Conservation (phyloP, 2,113 vertebrate genomes). For the Tor tambroides region DNA sequence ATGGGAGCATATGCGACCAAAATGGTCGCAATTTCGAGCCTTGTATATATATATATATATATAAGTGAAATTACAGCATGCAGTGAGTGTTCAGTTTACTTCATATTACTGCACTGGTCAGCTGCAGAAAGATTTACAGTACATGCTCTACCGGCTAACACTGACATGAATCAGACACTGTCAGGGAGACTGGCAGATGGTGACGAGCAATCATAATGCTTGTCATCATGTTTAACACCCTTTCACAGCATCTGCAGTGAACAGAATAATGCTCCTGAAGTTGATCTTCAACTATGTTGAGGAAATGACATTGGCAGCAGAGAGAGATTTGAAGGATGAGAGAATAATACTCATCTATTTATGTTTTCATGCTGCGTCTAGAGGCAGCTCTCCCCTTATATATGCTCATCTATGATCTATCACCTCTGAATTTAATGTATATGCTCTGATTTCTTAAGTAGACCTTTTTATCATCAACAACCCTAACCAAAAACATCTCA, state of each 20-base stretch:
- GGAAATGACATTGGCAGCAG: not conserved
- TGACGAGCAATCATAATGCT: not conserved
- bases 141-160: not conserved
- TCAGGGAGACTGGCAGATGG: not conserved
- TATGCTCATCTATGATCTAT: slow-evolving; percentile 13
- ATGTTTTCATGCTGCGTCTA: not conserved
- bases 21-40: too few species aligned
- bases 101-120: not conserved
- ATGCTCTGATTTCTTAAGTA: not conserved
- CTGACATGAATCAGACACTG: not conserved
- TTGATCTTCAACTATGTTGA: not conserved
- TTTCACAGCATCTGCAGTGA: not conserved
- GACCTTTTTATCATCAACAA: not conserved
- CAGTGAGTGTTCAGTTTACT: not conserved
- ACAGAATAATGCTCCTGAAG: not conserved
- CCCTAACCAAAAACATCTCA: not conserved
- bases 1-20: too few species aligned
- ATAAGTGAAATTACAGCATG: not conserved
- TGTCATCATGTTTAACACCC: not conserved
- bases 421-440: not conserved
- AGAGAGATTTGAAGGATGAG: not conserved
- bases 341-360: slow-evolving; percentile 32
- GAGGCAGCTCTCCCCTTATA: slow-evolving; percentile 7
- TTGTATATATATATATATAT: too few species aligned
- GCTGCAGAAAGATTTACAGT: not conserved